phyloP scores from a whole-genome alignment of 2,888 invertebrate genomes.

The Ashinkailepas kermadecensis region DNA sequence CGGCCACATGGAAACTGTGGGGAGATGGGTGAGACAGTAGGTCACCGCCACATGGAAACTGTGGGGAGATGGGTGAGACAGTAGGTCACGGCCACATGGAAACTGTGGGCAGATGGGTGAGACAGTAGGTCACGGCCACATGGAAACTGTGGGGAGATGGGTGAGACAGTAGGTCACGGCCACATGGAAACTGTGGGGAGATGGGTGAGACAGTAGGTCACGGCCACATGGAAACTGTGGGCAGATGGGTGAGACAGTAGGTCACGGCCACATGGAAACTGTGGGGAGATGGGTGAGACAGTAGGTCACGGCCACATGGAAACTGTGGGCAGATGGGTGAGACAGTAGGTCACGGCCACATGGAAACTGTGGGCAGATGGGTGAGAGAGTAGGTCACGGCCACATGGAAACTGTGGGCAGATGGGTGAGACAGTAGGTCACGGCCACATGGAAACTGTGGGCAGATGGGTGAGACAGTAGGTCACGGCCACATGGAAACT shows the following conservation, averaged over 20 bases:
- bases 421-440: no score
- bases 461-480: no score
- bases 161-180: no score
- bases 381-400: not conserved
- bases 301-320: no score
- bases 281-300: not conserved
- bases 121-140: not conserved
- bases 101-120: conserved; percentile 47
- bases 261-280: not conserved
- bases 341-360: conserved; percentile 84
- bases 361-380: conserved; percentile 60
- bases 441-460: no score
- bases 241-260: not conserved
- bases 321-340: conserved; percentile 40
- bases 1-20: not conserved
- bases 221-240: conserved; percentile 79
- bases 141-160: not conserved
- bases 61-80: conserved; percentile 51
- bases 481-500: no score
- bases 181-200: no score
- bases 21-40: not conserved
- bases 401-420: not conserved
- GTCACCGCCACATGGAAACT: no score
- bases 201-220: conserved; percentile 69
- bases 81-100: conserved; percentile 89